These are phyloP conservation scores for Metellina segmentata DNA, from an alignment of 2,888 invertebrate genomes.

Conservation along the genomic window DNA sequence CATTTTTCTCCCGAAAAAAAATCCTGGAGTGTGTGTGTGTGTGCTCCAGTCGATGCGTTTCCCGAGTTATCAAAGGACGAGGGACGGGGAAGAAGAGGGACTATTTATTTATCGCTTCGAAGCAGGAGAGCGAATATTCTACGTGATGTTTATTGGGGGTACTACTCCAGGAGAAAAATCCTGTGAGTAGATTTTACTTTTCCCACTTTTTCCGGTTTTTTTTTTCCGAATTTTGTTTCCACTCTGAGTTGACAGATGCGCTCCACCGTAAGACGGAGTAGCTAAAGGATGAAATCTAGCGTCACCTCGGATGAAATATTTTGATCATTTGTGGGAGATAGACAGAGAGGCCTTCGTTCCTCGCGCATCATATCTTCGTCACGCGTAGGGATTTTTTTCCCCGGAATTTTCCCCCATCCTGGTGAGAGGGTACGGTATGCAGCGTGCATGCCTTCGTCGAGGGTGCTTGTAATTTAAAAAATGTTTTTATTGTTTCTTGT, in stretches of 20 bases:
- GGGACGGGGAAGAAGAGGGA: not conserved
- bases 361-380: slow-evolving; percentile 1
- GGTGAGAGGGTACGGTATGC: not conserved
- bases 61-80: slow-evolving; percentile 47
- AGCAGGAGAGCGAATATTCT: slow-evolving; percentile 55
- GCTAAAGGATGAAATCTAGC: slow-evolving; percentile 48
- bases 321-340: slow-evolving; percentile 57
- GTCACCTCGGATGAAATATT: slow-evolving; percentile 64
- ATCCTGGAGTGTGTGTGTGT: slow-evolving; percentile 13
- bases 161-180: not conserved
- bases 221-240: slow-evolving; percentile 48
- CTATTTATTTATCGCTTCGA: slow-evolving; percentile 63
- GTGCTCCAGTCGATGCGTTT: slow-evolving; percentile 11
- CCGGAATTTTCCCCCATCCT: not conserved
- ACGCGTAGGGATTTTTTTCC: slow-evolving; percentile 1
- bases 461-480: not conserved
- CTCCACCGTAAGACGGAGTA: slow-evolving; percentile 48
- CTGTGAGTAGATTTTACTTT: slow-evolving; percentile 30
- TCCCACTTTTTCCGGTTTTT: not conserved
- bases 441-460: too few relatives aligned
- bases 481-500: not conserved
- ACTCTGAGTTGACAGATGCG: slow-evolving; percentile 51
- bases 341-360: not conserved
- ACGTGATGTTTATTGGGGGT: slow-evolving; percentile 68
- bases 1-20: slow-evolving; percentile 41